Percentiles rank a stretch among this genome's conserved stretches.
Evolutionary conservation across 2,888 invertebrate species (phyloP).

Genomic region (Meganola albula): DNA sequence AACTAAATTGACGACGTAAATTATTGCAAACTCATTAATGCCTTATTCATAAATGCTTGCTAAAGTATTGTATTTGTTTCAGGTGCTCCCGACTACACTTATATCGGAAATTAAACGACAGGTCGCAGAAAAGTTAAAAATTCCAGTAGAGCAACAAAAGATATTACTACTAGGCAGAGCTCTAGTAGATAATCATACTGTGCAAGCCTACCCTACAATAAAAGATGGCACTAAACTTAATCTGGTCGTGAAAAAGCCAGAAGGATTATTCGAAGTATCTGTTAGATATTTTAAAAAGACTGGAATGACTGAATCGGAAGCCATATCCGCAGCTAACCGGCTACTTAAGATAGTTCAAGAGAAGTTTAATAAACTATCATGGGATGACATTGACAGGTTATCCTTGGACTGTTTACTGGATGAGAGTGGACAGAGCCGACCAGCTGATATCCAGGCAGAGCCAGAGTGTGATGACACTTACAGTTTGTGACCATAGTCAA

Average conservation of each 20-base stretch:
- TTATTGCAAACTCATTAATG: not conserved
- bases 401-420: conserved; percentile 53
- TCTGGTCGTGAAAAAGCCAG: conserved; percentile 83
- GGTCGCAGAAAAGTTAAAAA: conserved; percentile 79
- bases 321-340: conserved; percentile 77
- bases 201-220: conserved; percentile 83
- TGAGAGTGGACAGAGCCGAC: conserved; percentile 31
- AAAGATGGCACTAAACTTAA: conserved; percentile 86
- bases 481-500: conserved; percentile 37
- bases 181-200: conserved; percentile 82
- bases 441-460: conserved; percentile 33
- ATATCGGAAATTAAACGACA: conserved; percentile 83
- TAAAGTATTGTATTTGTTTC: conserved; percentile 21
- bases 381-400: conserved; percentile 79
- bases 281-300: conserved; percentile 79
- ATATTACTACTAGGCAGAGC: conserved; percentile 84
- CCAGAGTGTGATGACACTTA: conserved; percentile 42
- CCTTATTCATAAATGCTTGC: not conserved
- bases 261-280: conserved; percentile 77
- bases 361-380: conserved; percentile 74
- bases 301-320: conserved; percentile 78
- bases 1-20: not conserved
- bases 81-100: conserved; percentile 77
- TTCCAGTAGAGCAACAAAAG: conserved; percentile 83
- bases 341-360: conserved; percentile 74